These are phyloP conservation scores for Pluvialis apricaria DNA, from an alignment of 2,113 vertebrate genomes.

Conservation along the genomic window DNA sequence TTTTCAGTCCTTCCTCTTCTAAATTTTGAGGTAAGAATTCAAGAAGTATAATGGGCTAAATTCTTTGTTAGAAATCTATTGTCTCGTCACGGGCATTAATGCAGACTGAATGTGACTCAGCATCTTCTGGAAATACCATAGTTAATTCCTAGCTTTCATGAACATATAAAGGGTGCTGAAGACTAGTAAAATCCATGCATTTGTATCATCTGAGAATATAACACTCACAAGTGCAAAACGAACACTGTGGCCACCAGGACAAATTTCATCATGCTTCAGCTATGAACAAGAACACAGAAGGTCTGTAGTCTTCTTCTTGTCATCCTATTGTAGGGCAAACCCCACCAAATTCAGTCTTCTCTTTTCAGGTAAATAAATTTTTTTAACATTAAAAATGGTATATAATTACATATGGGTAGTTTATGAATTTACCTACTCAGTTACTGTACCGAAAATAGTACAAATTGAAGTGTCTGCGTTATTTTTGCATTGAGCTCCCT, in stretches of 20 bases:
- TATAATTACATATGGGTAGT: background rate
- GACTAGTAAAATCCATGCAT: background rate
- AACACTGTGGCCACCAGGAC: background rate
- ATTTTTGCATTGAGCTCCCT: background rate
- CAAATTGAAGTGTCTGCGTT: background rate
- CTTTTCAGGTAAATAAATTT: background rate
- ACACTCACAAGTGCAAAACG: background rate
- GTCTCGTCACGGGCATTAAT: background rate
- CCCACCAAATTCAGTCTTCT: background rate
- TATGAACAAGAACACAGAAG: background rate
- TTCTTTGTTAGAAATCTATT: background rate
- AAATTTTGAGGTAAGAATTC: background rate
- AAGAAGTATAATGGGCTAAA: background rate
- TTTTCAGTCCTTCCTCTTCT: background rate
- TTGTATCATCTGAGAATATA: background rate
- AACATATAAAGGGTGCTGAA: background rate
- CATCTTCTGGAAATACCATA: background rate
- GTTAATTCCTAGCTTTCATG: background rate
- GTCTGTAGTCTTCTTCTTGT: background rate
- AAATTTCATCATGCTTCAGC: background rate
- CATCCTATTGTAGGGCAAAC: accelerated
- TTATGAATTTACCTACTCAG: background rate
- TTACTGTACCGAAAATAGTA: background rate
- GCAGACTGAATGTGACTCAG: background rate
- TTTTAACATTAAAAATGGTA: background rate